phyloP scores from a whole-genome alignment of 2,888 invertebrate species.

The Idaea biselata region DNA sequence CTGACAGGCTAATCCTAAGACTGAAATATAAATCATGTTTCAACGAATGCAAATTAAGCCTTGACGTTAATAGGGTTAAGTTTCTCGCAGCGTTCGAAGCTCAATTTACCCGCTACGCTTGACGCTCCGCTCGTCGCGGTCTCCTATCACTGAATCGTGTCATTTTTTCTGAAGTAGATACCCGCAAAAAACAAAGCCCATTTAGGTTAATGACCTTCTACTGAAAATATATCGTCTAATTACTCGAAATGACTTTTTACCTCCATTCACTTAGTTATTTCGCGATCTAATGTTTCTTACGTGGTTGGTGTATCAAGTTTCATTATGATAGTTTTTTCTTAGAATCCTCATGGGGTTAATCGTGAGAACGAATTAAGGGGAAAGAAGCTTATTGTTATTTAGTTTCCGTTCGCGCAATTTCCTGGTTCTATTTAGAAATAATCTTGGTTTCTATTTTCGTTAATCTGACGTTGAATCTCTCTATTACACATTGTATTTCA shows the following conservation, averaged over 20 bases:
- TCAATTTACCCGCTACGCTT: constrained; percentile 5
- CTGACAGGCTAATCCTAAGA: constrained; percentile 17
- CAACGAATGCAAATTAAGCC: constrained; percentile 25
- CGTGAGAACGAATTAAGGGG: background rate
- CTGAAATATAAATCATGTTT: constrained; percentile 23
- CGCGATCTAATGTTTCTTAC: constrained; percentile 35
- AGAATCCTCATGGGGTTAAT: background rate
- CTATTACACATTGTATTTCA: background rate
- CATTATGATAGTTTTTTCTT: constrained; percentile 33
- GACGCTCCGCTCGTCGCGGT: constrained; percentile 24
- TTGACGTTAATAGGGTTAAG: constrained; percentile 19
- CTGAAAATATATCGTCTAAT: constrained; percentile 61
- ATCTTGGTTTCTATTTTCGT: constrained; percentile 9
- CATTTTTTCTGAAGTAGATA: constrained; percentile 34
- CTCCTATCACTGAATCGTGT: constrained; percentile 9
- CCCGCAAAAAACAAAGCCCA: constrained; percentile 46
- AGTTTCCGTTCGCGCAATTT: constrained; percentile 5
- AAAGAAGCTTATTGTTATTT: background rate
- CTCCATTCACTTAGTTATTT: constrained; percentile 28
- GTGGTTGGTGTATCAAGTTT: constrained; percentile 36
- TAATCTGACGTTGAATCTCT: background rate
- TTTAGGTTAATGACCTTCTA: constrained; percentile 54
- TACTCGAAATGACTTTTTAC: constrained; percentile 49
- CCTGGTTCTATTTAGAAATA: constrained; percentile 14
- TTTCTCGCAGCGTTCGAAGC: background rate